Base-by-base conservation (phyloP, 64 coral and sea anemone species). In the Porites australiensis region DNA sequence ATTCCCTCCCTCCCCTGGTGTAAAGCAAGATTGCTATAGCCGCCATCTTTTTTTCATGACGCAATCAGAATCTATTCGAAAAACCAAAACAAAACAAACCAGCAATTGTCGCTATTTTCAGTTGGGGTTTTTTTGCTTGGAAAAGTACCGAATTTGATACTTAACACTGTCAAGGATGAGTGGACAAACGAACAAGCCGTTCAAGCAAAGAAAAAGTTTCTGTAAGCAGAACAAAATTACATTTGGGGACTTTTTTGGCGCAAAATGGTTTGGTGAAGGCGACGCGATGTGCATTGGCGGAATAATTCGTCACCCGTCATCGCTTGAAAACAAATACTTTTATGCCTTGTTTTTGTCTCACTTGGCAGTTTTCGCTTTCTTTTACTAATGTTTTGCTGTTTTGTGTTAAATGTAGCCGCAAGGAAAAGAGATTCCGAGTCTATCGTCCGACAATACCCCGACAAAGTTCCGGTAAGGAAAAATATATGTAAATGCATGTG, bases 391-490 rank as follows among this genome's bases (percentile, higher is more conserved):
- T 0, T 22, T 58, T 63, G 4, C 79, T 79, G 10, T 51, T 89
- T 78, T 61, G 48, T 76, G 14, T 19, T 22, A 69, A 9, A 67
- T 80, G 16, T 69, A 99, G 98, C 98, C 11, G 90, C 98, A 46
- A 87, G 98, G 82, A 99, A 96, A 59, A 93, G 94, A 37, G 98
- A 99, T 94, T 94, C 98, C 3, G 98, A 99, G 74, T 82, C 87
- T 2, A 99, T 99, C 50, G 77, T 75, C 44, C 95, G 93, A 58
- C 98, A 99, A 68, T 99, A 99, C 44, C 94, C 98, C 5, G 98
- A 99, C 65, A 99, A 99, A 96, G 93, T 99, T 74, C 98, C 98
- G 46, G 98, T 99, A 91, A 94, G 94, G 18, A 43, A 73, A 70
- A 82, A 62, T 16, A 18, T 14, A 16, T 81, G 47, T 16, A 81